phyloP scores from a whole-genome alignment of 53 echinoderm and acorn worm genomes.

The Astropecten irregularis region DNA sequence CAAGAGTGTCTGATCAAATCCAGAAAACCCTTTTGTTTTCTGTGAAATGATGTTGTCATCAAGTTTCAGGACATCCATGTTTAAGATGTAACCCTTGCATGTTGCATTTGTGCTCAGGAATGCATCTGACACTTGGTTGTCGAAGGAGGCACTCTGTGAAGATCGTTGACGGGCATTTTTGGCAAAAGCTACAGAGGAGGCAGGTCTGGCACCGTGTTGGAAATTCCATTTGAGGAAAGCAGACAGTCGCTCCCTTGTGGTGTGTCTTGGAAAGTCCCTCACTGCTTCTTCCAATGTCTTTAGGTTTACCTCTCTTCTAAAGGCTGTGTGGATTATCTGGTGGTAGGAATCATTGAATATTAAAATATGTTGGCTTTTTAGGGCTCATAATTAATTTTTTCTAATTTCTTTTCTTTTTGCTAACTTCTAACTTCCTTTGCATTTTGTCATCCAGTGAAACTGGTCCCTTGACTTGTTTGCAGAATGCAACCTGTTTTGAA shows the following conservation, averaged over 20 bases:
- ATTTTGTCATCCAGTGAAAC: no score
- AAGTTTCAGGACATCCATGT: constrained; percentile 17
- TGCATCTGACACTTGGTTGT: not conserved
- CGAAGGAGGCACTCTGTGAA: not conserved
- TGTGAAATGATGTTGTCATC: constrained; percentile 8
- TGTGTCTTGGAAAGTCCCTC: not conserved
- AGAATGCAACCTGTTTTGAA: no score
- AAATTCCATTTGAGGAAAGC: not conserved
- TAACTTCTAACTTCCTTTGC: no score
- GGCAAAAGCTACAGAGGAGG: constrained; percentile 4
- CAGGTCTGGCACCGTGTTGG: constrained; percentile 9
- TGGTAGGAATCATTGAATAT: no score
- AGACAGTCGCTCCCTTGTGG: constrained; percentile 1
- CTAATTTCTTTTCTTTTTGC: no score
- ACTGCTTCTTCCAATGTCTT: not conserved
- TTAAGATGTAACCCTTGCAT: not conserved
- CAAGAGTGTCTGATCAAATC: not conserved
- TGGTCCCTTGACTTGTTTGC: no score
- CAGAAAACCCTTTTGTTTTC: not conserved
- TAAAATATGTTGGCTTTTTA: no score
- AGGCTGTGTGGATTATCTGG: constrained; percentile 9
- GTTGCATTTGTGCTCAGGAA: not conserved
- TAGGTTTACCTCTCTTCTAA: constrained; percentile 1
- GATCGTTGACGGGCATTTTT: not conserved
- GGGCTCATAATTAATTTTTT: no score